A percentile compares a stretch with the other conserved stretches of the same genome.
phyloP scores from a whole-genome alignment of 2,113 vertebrate genomes.

The Anseranas semipalmata region DNA sequence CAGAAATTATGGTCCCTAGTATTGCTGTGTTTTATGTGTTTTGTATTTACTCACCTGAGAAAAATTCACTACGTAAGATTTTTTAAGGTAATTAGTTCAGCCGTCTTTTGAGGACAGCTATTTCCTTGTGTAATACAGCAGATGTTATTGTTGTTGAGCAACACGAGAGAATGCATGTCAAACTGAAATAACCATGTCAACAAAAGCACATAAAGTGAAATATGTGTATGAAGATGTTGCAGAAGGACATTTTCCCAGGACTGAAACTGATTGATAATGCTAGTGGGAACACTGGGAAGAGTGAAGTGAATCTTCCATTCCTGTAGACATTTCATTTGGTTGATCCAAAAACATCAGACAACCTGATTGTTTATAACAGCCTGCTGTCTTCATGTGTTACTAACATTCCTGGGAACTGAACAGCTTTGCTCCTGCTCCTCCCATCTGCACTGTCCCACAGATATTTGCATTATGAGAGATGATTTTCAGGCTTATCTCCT shows the following conservation, averaged over 20 bases:
- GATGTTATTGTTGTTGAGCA: slow-evolving; percentile 58
- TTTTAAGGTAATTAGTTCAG: slow-evolving; percentile 40
- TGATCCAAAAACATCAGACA: neutral
- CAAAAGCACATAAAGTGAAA: slow-evolving; percentile 27
- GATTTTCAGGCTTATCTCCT: neutral
- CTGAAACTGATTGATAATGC: slow-evolving; percentile 20
- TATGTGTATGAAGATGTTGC: neutral
- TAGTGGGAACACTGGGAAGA: neutral
- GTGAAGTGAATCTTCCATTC: neutral
- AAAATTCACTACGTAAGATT: neutral
- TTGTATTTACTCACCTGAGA: slow-evolving; percentile 42
- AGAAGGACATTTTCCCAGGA: slow-evolving; percentile 41
- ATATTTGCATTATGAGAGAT: neutral
- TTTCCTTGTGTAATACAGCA: slow-evolving; percentile 44
- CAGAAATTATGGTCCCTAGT: neutral
- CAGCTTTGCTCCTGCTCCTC: slow-evolving; percentile 3
- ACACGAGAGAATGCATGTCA: slow-evolving; percentile 30
- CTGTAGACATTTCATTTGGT: neutral
- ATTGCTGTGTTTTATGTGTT: neutral
- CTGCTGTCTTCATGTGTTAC: neutral
- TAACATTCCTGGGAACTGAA: slow-evolving; percentile 7
- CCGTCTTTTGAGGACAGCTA: slow-evolving; percentile 32
- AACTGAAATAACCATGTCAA: neutral
- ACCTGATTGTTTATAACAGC: neutral
- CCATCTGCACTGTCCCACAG: neutral